phyloP scores from a whole-genome alignment of 2,888 invertebrate genomes.

The Athetis lepigone region DNA sequence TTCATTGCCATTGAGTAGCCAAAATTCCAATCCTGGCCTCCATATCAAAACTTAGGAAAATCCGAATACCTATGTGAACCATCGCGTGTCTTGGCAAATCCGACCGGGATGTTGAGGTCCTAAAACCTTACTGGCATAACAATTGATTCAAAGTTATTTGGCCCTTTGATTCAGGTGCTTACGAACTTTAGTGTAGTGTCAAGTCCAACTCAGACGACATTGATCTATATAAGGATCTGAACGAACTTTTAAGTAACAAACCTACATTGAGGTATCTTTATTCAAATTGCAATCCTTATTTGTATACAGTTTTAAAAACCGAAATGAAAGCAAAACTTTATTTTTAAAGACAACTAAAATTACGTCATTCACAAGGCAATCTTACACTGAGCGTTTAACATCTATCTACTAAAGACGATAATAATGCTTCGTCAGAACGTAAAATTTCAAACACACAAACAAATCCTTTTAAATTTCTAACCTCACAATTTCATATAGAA shows the following conservation, averaged over 20 bases:
- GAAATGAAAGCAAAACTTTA: too few relatives aligned
- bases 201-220: background rate
- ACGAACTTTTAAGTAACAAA: background rate
- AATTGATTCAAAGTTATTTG: conserved; percentile 16
- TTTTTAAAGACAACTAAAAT: too few relatives aligned
- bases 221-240: background rate
- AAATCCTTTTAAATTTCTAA: conserved; percentile 8
- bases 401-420: too few relatives aligned
- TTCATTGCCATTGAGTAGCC: conserved; percentile 21
- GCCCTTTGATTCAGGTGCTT: conserved; percentile 9
- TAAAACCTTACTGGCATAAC: conserved; percentile 13
- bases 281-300: too few relatives aligned
- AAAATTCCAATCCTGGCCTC: conserved; percentile 29
- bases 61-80: conserved; percentile 35
- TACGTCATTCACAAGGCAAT: too few relatives aligned
- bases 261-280: too few relatives aligned
- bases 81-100: conserved; percentile 41
- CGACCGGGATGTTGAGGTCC: conserved; percentile 35
- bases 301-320: too few relatives aligned
- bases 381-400: too few relatives aligned
- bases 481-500: conserved; percentile 33
- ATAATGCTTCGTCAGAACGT: background rate
- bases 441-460: background rate
- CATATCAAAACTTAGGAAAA: conserved; percentile 40
- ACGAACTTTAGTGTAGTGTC: background rate